These are phyloP conservation scores for Hippocampus guttulatus DNA, from an alignment of 2,113 vertebrate genomes.

Conservation along the genomic window DNA sequence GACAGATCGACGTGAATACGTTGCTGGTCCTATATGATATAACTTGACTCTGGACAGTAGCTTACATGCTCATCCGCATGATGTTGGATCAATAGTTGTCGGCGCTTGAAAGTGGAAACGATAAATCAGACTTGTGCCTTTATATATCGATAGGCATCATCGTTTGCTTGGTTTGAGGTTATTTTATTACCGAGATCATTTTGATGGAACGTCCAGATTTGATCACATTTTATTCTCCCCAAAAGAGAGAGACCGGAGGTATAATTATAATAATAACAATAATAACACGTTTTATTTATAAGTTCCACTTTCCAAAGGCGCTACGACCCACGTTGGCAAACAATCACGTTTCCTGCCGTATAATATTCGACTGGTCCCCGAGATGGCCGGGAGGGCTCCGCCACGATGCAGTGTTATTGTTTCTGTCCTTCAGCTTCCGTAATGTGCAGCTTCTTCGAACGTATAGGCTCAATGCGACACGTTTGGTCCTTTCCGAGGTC, in stretches of 20 bases:
- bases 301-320: neutral
- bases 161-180: conserved; percentile 11
- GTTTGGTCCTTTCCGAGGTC: neutral
- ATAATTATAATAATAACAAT: neutral
- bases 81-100: conserved; percentile 40
- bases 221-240: neutral
- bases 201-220: neutral
- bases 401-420: neutral
- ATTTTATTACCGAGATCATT: conserved; percentile 13
- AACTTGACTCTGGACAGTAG: conserved; percentile 20
- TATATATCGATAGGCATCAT: neutral
- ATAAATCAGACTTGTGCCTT: conserved; percentile 37
- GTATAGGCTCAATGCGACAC: conserved; percentile 4
- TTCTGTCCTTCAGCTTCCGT: neutral
- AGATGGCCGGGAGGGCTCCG: too few relatives aligned
- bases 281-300: too few relatives aligned
- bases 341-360: neutral
- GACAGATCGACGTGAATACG: conserved; percentile 16
- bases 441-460: neutral
- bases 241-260: neutral
- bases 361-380: neutral
- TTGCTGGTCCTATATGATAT: conserved; percentile 28
- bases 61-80: conserved; percentile 23
- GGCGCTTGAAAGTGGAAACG: conserved; percentile 39
- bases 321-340: neutral